A percentile compares a stretch with the other conserved stretches of the same genome.
phyloP scores from a whole-genome alignment of 2,888 invertebrate species.

The Glyphotaelius pellucidus region DNA sequence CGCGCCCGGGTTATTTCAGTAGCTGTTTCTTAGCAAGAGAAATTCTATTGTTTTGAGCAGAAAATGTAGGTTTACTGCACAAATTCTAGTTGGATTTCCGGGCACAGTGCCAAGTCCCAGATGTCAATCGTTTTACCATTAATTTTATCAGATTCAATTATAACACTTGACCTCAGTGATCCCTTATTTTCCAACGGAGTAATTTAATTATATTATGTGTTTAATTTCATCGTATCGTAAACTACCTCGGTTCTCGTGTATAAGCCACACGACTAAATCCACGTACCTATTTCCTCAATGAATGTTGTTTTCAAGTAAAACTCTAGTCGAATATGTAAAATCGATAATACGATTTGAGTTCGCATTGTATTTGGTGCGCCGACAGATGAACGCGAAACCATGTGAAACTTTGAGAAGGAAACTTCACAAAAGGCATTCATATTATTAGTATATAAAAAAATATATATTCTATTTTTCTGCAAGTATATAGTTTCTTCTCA shows the following conservation, averaged over 20 bases:
- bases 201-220: neutral
- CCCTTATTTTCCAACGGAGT: neutral
- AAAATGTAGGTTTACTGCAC: neutral
- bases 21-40: neutral
- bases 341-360: neutral
- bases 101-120: neutral
- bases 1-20: neutral
- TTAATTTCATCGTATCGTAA: neutral
- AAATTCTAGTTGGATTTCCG: neutral
- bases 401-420: neutral
- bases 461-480: too few relatives aligned
- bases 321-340: neutral
- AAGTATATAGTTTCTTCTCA: too few relatives aligned
- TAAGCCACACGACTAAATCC: neutral
- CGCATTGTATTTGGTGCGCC: neutral
- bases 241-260: neutral
- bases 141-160: neutral
- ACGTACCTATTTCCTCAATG: neutral
- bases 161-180: neutral
- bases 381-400: neutral
- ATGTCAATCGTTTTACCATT: neutral
- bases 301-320: neutral
- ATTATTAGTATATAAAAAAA: too few relatives aligned
- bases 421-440: neutral
- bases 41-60: neutral